These are phyloP conservation scores for Chorisops tibialis DNA, from an alignment of 2,888 invertebrate species.

Conservation along the genomic window DNA sequence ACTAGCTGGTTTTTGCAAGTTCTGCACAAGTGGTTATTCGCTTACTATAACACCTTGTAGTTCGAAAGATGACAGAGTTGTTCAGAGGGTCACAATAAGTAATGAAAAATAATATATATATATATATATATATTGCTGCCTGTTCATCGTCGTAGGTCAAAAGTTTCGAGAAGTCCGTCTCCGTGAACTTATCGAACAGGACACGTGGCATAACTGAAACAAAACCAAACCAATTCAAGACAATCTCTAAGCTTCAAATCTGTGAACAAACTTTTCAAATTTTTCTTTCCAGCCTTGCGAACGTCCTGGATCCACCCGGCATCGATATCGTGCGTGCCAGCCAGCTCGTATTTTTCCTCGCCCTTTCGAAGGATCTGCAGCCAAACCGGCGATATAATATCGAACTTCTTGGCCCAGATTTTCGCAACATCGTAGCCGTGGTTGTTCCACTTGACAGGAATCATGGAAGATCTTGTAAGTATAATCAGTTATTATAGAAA, in stretches of 20 bases:
- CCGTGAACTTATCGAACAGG: slow-evolving; percentile 82
- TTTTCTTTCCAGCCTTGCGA: slow-evolving; percentile 49
- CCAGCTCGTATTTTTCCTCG: slow-evolving; percentile 61
- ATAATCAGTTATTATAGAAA: background rate
- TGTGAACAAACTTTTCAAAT: slow-evolving; percentile 3
- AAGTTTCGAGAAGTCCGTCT: slow-evolving; percentile 68
- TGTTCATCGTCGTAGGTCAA: slow-evolving; percentile 67
- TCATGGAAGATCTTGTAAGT: background rate
- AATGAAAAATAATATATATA: too few species aligned
- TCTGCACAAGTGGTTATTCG: too few species aligned
- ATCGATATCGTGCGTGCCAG: slow-evolving; percentile 80
- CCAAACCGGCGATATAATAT: slow-evolving; percentile 93
- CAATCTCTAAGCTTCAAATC: too few species aligned
- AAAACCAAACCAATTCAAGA: too few species aligned
- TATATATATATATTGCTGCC: too few species aligned
- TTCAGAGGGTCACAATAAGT: too few species aligned
- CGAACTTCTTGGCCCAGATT: slow-evolving; percentile 82
- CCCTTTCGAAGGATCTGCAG: slow-evolving; percentile 72
- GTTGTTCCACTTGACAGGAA: slow-evolving; percentile 80
- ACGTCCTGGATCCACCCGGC: slow-evolving; percentile 77
- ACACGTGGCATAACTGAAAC: slow-evolving; percentile 81
- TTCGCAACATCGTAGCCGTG: slow-evolving; percentile 93
- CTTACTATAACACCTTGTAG: too few species aligned
- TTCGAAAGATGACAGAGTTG: too few species aligned
- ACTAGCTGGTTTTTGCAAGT: too few species aligned